These are phyloP conservation scores for Orthosia incerta DNA, from an alignment of 2,888 invertebrate species.

Conservation along the genomic window DNA sequence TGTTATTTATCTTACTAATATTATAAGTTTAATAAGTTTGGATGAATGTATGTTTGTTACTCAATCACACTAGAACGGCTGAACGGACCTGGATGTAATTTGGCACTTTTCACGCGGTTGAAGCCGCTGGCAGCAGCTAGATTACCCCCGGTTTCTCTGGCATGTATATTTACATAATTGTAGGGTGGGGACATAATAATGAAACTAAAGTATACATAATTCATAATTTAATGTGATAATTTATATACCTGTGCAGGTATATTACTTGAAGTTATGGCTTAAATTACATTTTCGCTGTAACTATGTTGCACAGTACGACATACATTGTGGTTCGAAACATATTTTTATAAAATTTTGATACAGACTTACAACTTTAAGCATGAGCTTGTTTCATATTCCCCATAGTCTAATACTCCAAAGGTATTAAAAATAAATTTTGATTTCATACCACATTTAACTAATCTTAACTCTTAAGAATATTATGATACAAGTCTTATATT, in stretches of 20 bases:
- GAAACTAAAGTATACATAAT: conserved; percentile 79
- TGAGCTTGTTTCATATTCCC: conserved; percentile 54
- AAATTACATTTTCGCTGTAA: conserved; percentile 82
- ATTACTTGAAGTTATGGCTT: conserved; percentile 84
- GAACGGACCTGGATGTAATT: too few species aligned
- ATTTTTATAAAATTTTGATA: conserved; percentile 61
- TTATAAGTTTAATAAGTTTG: too few species aligned
- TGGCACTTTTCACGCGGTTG: too few species aligned
- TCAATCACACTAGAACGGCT: too few species aligned
- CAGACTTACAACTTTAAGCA: conserved; percentile 54
- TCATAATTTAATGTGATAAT: conserved; percentile 89
- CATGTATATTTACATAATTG: too few species aligned
- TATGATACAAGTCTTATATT: conserved; percentile 88
- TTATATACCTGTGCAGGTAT: conserved; percentile 84
- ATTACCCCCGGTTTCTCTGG: too few species aligned
- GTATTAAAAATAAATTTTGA: conserved; percentile 87
- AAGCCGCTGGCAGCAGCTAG: too few species aligned
- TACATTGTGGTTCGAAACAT: conserved; percentile 69
- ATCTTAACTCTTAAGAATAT: conserved; percentile 78
- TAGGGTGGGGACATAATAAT: conserved; percentile 51
- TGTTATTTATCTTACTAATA: conserved; percentile 2
- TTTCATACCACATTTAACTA: conserved; percentile 81
- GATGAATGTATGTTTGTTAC: too few species aligned
- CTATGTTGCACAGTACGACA: conserved; percentile 78
- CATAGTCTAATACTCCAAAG: conserved; percentile 85